A percentile compares a stretch with the other conserved stretches of the same genome.
Evolutionary conservation across 1,140 invertebrate species (phyloP).

Genomic region (Drosophila suzukii): DNA sequence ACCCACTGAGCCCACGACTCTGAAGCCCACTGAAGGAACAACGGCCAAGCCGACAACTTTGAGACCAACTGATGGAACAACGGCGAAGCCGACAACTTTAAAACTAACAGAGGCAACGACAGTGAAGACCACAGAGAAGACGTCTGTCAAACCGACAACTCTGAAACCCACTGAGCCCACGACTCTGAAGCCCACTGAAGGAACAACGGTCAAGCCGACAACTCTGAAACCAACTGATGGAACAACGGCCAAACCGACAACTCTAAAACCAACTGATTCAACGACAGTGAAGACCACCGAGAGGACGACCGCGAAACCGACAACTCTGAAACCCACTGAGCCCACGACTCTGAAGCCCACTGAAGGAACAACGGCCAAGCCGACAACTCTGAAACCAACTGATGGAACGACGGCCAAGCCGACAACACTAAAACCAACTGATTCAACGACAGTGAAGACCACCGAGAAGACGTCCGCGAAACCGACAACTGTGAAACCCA

Average conservation of each 20-base stretch:
- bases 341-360: background rate
- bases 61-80: background rate
- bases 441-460: background rate
- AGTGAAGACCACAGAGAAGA: background rate
- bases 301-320: background rate
- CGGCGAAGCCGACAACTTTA: background rate
- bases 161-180: conserved; percentile 2
- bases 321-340: background rate
- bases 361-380: background rate
- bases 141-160: background rate
- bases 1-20: background rate
- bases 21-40: background rate
- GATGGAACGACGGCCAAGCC: background rate
- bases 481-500: conserved; percentile 1
- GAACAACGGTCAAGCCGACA: background rate
- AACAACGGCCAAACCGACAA: background rate
- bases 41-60: background rate
- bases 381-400: background rate
- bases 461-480: background rate
- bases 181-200: conserved; percentile 1
- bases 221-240: conserved; percentile 10
- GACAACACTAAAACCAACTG: background rate
- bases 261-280: background rate
- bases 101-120: background rate
- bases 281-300: conserved; percentile 2